Evolutionary conservation across 2,113 vertebrate species (phyloP).

Genomic region (Vicugna pacos): DNA sequence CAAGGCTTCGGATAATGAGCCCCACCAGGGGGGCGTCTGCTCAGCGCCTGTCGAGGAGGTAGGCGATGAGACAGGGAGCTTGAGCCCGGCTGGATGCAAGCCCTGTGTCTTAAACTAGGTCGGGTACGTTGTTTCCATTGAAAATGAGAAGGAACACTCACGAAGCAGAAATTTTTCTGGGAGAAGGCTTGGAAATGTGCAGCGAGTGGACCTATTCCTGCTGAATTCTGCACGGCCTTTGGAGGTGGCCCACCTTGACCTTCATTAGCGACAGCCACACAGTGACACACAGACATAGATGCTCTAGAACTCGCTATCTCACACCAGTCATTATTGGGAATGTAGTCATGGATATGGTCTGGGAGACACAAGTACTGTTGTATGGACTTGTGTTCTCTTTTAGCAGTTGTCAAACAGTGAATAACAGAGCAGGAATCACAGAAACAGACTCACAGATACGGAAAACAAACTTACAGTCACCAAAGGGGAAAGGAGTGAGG

Average conservation of each 20-base stretch:
- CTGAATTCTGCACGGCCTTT: not conserved
- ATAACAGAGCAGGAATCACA: too few relatives aligned
- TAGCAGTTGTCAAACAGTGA: not conserved
- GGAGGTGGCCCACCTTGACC: not conserved
- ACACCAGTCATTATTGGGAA: not conserved
- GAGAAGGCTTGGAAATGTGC: not conserved
- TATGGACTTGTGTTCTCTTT: not conserved
- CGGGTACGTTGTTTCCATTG: conserved; percentile 58
- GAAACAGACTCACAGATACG: too few relatives aligned
- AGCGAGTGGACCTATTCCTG: not conserved
- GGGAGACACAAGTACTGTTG: not conserved
- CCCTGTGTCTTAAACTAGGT: conserved; percentile 57
- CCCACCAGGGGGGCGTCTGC: not conserved
- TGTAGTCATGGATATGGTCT: not conserved
- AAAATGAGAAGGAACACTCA: conserved; percentile 26
- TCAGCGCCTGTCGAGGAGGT: not conserved
- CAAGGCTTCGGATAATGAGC: conserved; percentile 61
- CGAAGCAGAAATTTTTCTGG: conserved; percentile 13
- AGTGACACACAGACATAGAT: fast-evolving
- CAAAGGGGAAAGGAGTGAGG: too few relatives aligned
- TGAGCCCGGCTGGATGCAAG: not conserved
- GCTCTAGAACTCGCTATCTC: not conserved
- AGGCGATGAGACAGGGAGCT: not conserved
- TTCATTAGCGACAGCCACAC: not conserved
- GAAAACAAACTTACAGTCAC: too few relatives aligned